phyloP scores from a whole-genome alignment of 2,888 invertebrate genomes.

The Epinotia demarniana region DNA sequence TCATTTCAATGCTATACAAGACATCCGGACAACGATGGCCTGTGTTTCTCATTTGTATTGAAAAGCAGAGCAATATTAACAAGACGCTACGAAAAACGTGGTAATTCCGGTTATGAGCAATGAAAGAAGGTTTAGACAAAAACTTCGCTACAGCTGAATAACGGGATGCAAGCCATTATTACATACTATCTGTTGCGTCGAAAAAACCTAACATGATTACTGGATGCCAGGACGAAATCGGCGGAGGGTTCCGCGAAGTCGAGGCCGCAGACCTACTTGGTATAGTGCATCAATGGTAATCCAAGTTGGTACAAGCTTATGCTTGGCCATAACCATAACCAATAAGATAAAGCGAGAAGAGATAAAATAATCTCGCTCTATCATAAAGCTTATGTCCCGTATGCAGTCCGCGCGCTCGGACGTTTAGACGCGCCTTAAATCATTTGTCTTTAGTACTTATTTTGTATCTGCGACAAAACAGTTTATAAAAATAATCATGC shows the following conservation, averaged over 20 bases:
- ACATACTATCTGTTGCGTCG: conserved; percentile 29
- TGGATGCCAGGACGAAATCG: conserved; percentile 28
- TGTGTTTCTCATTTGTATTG: background rate
- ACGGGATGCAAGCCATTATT: conserved; percentile 38
- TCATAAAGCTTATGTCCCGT: too few relatives aligned
- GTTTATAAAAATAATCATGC: too few relatives aligned
- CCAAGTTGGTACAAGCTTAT: too few relatives aligned
- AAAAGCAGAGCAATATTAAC: conserved; percentile 24
- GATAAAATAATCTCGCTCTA: too few relatives aligned
- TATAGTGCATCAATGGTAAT: too few relatives aligned
- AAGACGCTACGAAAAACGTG: conserved; percentile 8
- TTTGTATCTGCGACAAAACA: too few relatives aligned
- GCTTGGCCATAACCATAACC: too few relatives aligned
- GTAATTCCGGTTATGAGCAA: conserved; percentile 28
- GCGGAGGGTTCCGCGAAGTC: conserved; percentile 29
- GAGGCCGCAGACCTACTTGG: too few relatives aligned
- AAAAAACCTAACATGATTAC: conserved; percentile 37
- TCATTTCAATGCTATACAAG: background rate
- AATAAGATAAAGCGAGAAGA: too few relatives aligned
- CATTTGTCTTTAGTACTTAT: too few relatives aligned
- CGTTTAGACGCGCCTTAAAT: too few relatives aligned
- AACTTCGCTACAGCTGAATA: conserved; percentile 35
- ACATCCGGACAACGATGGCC: background rate
- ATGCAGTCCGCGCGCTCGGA: too few relatives aligned
- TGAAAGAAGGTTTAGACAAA: conserved; percentile 33